These are phyloP conservation scores for Pygocentrus nattereri DNA, from an alignment of 2,797 vertebrate genomes.

Conservation along the genomic window DNA sequence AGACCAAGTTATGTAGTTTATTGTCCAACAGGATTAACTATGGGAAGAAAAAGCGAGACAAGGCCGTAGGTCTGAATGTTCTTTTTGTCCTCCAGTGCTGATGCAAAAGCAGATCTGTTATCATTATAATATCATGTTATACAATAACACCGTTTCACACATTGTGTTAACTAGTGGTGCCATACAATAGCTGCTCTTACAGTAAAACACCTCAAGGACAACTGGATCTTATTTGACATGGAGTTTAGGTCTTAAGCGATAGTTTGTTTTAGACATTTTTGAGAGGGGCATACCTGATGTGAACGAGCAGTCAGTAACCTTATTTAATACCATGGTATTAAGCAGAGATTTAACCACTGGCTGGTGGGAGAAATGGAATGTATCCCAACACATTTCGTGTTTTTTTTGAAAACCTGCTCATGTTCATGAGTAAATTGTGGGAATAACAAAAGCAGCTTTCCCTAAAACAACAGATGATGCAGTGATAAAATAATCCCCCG, in stretches of 20 bases:
- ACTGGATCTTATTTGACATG: constrained; percentile 68
- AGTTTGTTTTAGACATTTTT: constrained; percentile 64
- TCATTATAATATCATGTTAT: constrained; percentile 72
- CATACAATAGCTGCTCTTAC: constrained; percentile 66
- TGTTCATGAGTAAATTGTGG: constrained; percentile 32
- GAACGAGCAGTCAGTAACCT: constrained; percentile 60
- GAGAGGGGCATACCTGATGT: constrained; percentile 60
- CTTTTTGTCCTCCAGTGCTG: constrained; percentile 64
- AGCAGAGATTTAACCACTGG: constrained; percentile 54
- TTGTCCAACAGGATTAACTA: constrained; percentile 75
- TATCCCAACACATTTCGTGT: constrained; percentile 43
- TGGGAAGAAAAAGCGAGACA: constrained; percentile 68
- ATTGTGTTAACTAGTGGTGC: constrained; percentile 63
- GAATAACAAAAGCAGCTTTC: constrained; percentile 49
- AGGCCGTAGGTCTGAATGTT: constrained; percentile 68
- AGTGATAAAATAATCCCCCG: constrained; percentile 43
- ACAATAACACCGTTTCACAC: constrained; percentile 71
- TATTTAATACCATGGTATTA: constrained; percentile 60
- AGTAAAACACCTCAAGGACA: constrained; percentile 65
- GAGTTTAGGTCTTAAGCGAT: constrained; percentile 64
- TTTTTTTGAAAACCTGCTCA: constrained; percentile 53
- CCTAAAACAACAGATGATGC: constrained; percentile 49
- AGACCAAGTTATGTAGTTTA: constrained; percentile 73
- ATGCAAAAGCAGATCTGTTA: constrained; percentile 72
- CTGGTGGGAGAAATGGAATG: constrained; percentile 40